Evolutionary conservation across 1,140 invertebrate genomes (phyloP), one percentile per base, ranked within the genome.

Genomic region (Drosophila quadrilineata): DNA sequence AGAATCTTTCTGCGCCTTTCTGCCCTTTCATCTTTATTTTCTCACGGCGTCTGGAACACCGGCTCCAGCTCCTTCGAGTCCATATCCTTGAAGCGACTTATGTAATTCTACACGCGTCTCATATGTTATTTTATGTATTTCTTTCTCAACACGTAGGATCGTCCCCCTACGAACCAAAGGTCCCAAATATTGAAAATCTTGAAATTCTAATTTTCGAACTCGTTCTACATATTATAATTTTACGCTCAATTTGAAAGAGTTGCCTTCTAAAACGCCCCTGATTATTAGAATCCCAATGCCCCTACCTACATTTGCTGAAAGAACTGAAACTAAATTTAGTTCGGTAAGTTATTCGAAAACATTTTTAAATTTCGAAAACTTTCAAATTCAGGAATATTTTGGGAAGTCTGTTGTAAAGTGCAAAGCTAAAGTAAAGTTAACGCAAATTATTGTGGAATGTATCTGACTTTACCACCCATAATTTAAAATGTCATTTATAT

Each of bases 31-130:
- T 21, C 48, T 46, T 72, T 52, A 49, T 45, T 68, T 82, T 82
- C 76, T 84, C 76, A 82, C 77, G 73, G 52, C 68, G 17, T 24
- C 46, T 48, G 6, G 29, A 19, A 3, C 22, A 6, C 12, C 26
- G 65, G 40, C 64, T 62, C 19, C 35, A 57, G 66, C 17, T 17
- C 28, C 46, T n/a, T n/a, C n/a, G n/a, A 8, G 10, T 22, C 8
- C 38, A 45, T 40, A 33, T 60, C 62, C 77, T 52, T 71, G 69
- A 24, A 36, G 48, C 52, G 28, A 24, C 28, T 48, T 57, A 56
- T 84, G 76, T 76, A 82, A 82, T 82, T 84, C 73, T 43, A 82
- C 56, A 76, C 79, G 73, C 77, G 43, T 76, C 64, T 70, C 73
- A 38, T 57, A 40, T 57, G 43, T 43, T 60, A 65, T 64, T 82